Evolutionary conservation across 1,140 invertebrate genomes (phyloP), one percentile per base, ranked within the genome.

Genomic region (Hirudo medicinalis): DNA sequence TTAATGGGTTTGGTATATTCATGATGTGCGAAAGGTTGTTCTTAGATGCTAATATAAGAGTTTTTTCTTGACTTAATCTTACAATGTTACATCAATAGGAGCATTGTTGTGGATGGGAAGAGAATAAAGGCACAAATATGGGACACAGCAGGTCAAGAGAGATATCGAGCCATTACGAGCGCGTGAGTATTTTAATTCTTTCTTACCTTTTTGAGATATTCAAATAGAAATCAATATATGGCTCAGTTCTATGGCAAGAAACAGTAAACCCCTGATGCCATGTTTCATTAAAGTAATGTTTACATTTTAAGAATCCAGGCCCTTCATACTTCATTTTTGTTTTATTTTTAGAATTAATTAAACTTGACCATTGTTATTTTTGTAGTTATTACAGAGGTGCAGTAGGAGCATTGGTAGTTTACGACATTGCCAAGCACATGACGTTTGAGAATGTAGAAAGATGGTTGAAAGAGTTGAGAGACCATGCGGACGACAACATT

Each of bases 101-200:
- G 70, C 69, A 74, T 74, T 49, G 40, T 73, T 40, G 73, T 74
- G 9, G 73, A 74, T 68, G 70, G 70, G n/a, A 74, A 74, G 27
- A 71, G 54, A 36, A 74, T 74, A n/a, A 74, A 74, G 67, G 73
- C 70, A 32, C 95, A 98, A 86, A 98, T 99, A 80, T 99, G 96
- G 96, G 96, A 99, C 85, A 99, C 95, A 69, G 96, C 96, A 74
- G 97, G 96, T n/a, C 96, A 99, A 83, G 97, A 99, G 85, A 86
- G 95, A 80, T 99, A 99, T 84, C 86, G 96, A 77, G 96, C 96
- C 71, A 99, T 99, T 79, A 98, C 94, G 72, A 94, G 91, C 76
- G 93, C 94, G 85, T 97, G 86, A 54, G 72, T 73, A 54, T 13
- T 43, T 19, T 17, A 70, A 17, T 20, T 70, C 0, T 25, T 70